phyloP scores from a whole-genome alignment of 2,888 invertebrate genomes.

The Scrobipalpa costella region DNA sequence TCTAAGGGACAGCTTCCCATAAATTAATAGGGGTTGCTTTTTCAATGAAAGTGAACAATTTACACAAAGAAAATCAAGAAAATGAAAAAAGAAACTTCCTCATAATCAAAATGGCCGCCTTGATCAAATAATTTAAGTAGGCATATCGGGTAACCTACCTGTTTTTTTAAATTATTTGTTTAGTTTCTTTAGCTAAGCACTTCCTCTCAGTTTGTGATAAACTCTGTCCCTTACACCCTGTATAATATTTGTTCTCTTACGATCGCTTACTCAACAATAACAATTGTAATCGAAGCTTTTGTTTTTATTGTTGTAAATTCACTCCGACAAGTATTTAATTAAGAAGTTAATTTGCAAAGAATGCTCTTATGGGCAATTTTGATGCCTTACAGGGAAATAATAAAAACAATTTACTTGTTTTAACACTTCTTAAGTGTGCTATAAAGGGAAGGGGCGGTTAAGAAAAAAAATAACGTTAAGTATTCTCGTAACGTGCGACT shows the following conservation, averaged over 20 bases:
- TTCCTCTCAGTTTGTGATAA: too few relatives aligned
- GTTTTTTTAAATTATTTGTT: too few relatives aligned
- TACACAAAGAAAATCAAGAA: too few relatives aligned
- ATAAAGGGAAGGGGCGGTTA: conserved; percentile 1
- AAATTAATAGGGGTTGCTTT: too few relatives aligned
- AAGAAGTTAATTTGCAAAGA: conserved; percentile 4
- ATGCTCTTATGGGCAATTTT: background rate
- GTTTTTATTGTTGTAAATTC: background rate
- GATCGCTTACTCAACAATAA: background rate
- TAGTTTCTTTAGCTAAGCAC: too few relatives aligned
- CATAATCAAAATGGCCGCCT: too few relatives aligned
- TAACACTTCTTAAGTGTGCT: conserved; percentile 16
- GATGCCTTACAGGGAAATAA: background rate
- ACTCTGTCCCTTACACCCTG: too few relatives aligned
- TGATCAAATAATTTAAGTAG: too few relatives aligned
- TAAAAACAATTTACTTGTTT: conserved; percentile 13
- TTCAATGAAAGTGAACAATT: too few relatives aligned
- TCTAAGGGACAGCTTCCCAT: too few relatives aligned
- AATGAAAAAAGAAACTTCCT: too few relatives aligned
- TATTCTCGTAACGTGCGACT: background rate
- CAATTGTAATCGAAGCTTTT: background rate
- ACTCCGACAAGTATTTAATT: background rate
- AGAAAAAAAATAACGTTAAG: background rate
- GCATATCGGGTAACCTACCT: too few relatives aligned
- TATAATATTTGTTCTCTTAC: background rate